A percentile compares a stretch with the other conserved stretches of the same genome.
Evolutionary conservation across 1,140 invertebrate genomes (phyloP).

Genomic region (Drosophila erecta): DNA sequence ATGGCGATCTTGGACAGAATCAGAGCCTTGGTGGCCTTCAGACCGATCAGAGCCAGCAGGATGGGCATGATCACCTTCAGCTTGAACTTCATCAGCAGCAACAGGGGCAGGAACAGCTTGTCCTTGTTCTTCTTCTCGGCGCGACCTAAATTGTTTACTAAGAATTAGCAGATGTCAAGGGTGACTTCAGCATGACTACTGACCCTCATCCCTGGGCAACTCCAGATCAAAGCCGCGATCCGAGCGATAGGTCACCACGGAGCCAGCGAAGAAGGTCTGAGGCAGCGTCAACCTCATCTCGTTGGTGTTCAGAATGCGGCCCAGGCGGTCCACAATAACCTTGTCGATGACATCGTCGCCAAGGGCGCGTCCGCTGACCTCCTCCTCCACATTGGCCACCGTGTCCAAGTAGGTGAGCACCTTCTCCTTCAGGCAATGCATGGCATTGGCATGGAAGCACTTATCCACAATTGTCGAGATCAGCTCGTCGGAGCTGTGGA

Average conservation of each 20-base stretch:
- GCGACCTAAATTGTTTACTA: conserved; percentile 47
- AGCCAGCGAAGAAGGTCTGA: conserved; percentile 89
- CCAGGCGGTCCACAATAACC: conserved; percentile 89
- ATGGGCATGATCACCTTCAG: conserved; percentile 93
- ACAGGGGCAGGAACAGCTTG: conserved; percentile 91
- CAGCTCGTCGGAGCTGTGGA: conserved; percentile 88
- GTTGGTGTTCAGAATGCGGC: conserved; percentile 89
- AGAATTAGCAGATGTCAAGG: background rate
- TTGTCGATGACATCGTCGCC: conserved; percentile 88
- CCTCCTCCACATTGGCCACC: conserved; percentile 87
- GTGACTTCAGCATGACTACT: conserved; percentile 14
- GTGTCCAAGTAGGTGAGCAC: conserved; percentile 90
- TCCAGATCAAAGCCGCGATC: conserved; percentile 88
- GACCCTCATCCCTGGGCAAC: conserved; percentile 86
- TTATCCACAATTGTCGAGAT: conserved; percentile 89
- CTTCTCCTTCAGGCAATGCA: conserved; percentile 90
- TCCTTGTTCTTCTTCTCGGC: conserved; percentile 88
- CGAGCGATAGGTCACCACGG: conserved; percentile 88
- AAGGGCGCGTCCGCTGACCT: conserved; percentile 86
- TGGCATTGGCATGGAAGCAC: conserved; percentile 88
- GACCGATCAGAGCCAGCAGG: conserved; percentile 90
- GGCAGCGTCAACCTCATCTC: conserved; percentile 90
- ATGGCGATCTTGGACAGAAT: conserved; percentile 93
- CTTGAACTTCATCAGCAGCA: conserved; percentile 92
- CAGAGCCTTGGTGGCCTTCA: conserved; percentile 93